phyloP scores from a whole-genome alignment of 2,113 vertebrate species.

The Geococcyx californianus region DNA sequence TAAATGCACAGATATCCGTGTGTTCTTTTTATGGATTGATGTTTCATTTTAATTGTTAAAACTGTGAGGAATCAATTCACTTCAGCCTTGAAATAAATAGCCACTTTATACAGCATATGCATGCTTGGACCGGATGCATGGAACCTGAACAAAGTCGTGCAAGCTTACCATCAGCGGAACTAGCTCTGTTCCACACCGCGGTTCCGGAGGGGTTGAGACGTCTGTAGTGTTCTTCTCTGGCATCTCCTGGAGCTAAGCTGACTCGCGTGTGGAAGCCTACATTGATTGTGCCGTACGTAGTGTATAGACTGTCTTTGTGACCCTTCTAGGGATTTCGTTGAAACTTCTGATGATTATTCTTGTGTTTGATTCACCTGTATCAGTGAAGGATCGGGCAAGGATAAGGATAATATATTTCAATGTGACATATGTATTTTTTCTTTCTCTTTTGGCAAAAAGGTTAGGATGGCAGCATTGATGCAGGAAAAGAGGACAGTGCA shows the following conservation, averaged over 20 bases:
- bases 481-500: slow-evolving; percentile 3
- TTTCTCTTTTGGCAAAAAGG: slow-evolving; percentile 2
- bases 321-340: slow-evolving; percentile 49
- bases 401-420: slow-evolving; percentile 68
- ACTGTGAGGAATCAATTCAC: slow-evolving; percentile 79
- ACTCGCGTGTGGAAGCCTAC: slow-evolving; percentile 40
- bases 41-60: slow-evolving; percentile 67
- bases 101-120: slow-evolving; percentile 59
- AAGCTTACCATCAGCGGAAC: slow-evolving; percentile 20
- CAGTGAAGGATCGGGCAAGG: slow-evolving; percentile 71
- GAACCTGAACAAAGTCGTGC: slow-evolving; percentile 41
- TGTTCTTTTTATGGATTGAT: slow-evolving; percentile 50
- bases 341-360: slow-evolving; percentile 60
- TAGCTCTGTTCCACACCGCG: neutral
- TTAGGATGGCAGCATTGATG: neutral
- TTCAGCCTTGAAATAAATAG: slow-evolving; percentile 76
- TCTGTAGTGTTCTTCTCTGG: neutral
- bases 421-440: neutral
- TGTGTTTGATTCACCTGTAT: slow-evolving; percentile 69
- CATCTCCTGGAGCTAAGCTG: neutral
- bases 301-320: slow-evolving; percentile 53
- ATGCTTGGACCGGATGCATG: slow-evolving; percentile 54
- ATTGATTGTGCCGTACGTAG: slow-evolving; percentile 46
- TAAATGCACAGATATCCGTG: slow-evolving; percentile 63
- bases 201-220: neutral